These are phyloP conservation scores for Nycticorax nycticorax DNA, from an alignment of 2,113 vertebrate genomes.

Conservation along the genomic window DNA sequence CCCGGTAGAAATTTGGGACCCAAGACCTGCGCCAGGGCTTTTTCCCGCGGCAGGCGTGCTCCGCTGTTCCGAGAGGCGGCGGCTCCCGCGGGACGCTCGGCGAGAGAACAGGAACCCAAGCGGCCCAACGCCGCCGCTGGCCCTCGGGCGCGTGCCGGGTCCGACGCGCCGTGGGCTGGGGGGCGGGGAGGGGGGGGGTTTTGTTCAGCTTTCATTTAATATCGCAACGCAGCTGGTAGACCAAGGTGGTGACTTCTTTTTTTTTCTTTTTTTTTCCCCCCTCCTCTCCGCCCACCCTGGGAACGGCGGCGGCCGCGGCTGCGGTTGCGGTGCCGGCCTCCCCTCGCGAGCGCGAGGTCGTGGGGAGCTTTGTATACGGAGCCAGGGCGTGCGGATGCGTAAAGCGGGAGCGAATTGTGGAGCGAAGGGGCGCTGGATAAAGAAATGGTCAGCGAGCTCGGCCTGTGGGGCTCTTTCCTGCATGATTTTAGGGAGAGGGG, in stretches of 20 bases:
- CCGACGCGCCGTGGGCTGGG: background rate
- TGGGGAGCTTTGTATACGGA: background rate
- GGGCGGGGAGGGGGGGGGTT: background rate
- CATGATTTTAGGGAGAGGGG: background rate
- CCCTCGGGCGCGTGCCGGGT: background rate
- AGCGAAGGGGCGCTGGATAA: background rate
- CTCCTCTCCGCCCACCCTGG: background rate
- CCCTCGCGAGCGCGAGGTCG: fast-evolving
- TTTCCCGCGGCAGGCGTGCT: background rate
- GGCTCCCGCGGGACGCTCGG: background rate
- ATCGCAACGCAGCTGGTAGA: background rate
- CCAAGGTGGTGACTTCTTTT: background rate
- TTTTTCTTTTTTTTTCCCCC: background rate
- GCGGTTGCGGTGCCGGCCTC: too few species aligned
- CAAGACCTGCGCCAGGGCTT: background rate
- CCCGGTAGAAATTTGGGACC: background rate
- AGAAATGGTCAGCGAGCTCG: background rate
- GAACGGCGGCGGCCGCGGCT: background rate
- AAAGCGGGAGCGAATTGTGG: background rate
- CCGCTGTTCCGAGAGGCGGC: background rate
- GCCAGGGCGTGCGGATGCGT: too few species aligned
- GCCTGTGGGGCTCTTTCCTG: background rate
- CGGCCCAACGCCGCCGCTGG: background rate
- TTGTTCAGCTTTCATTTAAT: background rate
- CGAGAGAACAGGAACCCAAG: background rate